Conservation (phyloP, 1,140 invertebrate genomes). For the Lepeophtheirus salmonis region DNA sequence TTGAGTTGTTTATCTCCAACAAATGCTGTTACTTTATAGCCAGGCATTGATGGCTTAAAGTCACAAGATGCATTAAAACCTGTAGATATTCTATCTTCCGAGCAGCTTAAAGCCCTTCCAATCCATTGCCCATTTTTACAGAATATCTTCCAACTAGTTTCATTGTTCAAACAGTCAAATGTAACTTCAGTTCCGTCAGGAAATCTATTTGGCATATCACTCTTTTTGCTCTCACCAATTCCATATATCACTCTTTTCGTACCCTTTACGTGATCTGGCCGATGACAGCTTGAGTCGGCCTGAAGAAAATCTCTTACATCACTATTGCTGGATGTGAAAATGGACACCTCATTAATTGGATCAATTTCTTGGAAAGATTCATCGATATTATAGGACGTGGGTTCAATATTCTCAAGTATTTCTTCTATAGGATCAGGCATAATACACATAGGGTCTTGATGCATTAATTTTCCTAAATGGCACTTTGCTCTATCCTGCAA, state of each 20-base stretch:
- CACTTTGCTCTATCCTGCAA: not conserved
- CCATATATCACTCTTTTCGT: not conserved
- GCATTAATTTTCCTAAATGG: not conserved
- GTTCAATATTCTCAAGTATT: not conserved
- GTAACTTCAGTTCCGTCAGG: slow-evolving; percentile 10
- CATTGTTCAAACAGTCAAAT: slow-evolving; percentile 19
- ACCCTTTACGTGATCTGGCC: not conserved
- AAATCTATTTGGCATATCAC: not conserved
- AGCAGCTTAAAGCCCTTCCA: slow-evolving; percentile 47
- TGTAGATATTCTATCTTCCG: not conserved
- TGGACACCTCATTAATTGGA: not conserved
- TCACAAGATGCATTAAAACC: slow-evolving; percentile 14
- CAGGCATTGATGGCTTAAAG: not conserved
- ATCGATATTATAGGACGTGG: not conserved
- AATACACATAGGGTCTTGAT: not conserved
- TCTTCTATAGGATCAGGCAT: not conserved
- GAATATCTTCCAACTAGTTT: slow-evolving; percentile 45
- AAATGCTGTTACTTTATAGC: slow-evolving; percentile 1
- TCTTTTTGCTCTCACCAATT: not conserved
- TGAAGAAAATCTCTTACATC: not conserved
- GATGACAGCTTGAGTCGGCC: not conserved
- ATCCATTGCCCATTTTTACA: slow-evolving; percentile 65
- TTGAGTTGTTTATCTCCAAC: not conserved
- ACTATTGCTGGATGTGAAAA: not conserved
- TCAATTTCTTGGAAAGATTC: not conserved